Percentiles rank a stretch among this genome's conserved stretches.
Evolutionary conservation across 1,140 invertebrate species (phyloP).

Genomic region (Hyphantria cunea): DNA sequence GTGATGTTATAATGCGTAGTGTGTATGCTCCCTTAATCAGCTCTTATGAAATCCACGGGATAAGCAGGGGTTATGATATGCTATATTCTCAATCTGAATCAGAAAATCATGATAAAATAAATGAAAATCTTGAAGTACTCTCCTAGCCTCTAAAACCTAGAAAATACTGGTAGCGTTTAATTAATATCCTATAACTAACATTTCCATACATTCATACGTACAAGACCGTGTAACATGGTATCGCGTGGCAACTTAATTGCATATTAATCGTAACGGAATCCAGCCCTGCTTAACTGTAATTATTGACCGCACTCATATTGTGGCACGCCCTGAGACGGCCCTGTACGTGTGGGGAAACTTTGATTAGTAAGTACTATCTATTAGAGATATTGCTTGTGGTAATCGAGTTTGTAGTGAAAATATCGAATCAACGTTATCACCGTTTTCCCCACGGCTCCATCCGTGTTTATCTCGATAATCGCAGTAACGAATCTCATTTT

Average conservation of each 20-base stretch:
- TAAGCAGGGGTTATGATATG: too few species aligned
- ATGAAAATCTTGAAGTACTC: too few species aligned
- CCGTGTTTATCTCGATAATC: too few species aligned
- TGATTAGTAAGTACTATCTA: conserved; percentile 21
- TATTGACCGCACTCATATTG: conserved; percentile 37
- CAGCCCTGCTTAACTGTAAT: conserved; percentile 42
- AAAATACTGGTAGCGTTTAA: conserved; percentile 22
- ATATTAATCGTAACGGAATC: conserved; percentile 42
- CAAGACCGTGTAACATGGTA: conserved; percentile 9
- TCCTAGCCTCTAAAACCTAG: background rate
- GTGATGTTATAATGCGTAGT: too few species aligned
- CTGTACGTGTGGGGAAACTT: conserved; percentile 28
- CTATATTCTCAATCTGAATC: too few species aligned
- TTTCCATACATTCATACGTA: conserved; percentile 22
- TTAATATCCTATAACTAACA: conserved; percentile 29
- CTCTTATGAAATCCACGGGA: too few species aligned
- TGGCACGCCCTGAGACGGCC: conserved; percentile 28
- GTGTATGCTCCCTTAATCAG: too few species aligned
- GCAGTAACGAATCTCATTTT: too few species aligned
- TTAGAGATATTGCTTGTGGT: conserved; percentile 19
- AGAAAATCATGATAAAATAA: too few species aligned
- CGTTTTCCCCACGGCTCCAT: too few species aligned
- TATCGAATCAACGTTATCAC: conserved; percentile 1
- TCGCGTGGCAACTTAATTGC: conserved; percentile 46
- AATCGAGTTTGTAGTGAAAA: background rate